Conservation (phyloP, 1,140 invertebrate genomes). For the Psix sp. region DNA sequence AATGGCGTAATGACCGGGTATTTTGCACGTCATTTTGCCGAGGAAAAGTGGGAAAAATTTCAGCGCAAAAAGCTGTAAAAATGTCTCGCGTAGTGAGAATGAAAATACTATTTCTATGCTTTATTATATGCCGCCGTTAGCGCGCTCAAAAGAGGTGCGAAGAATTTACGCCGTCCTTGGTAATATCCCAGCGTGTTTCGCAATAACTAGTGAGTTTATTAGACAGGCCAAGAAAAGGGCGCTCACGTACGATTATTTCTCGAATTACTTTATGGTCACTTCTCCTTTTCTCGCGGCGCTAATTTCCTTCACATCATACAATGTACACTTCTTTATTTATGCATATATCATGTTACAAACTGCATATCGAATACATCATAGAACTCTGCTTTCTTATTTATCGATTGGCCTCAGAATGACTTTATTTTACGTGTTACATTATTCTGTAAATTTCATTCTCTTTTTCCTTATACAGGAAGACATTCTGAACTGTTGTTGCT, state of each 20-base stretch:
- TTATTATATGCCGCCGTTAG: slow-evolving; percentile 32
- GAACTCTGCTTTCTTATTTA: no score
- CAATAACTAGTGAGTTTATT: slow-evolving; percentile 51
- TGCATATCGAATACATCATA: no score
- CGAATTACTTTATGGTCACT: slow-evolving; percentile 41
- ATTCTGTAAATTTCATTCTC: no score
- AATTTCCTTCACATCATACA: no score
- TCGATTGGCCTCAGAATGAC: no score
- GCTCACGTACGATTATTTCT: slow-evolving; percentile 36
- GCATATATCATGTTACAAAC: no score
- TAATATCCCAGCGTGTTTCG: slow-evolving; percentile 41
- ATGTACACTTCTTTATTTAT: no score
- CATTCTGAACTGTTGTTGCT: no score
- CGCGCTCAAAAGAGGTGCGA: slow-evolving; percentile 33
- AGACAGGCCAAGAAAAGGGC: slow-evolving; percentile 32
- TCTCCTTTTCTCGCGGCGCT: no score
- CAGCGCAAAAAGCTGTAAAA: slow-evolving; percentile 36
- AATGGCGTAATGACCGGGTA: no score
- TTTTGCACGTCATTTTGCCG: slow-evolving; percentile 7
- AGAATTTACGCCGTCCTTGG: slow-evolving; percentile 54
- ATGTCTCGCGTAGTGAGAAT: slow-evolving; percentile 24
- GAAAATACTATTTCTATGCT: slow-evolving; percentile 56
- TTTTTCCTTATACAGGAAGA: no score
- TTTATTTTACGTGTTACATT: no score
- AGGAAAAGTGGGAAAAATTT: slow-evolving; percentile 6